These are phyloP conservation scores for Isaurus tuberculatus DNA, from an alignment of 92 coral and sea anemone species.

Conservation along the genomic window DNA sequence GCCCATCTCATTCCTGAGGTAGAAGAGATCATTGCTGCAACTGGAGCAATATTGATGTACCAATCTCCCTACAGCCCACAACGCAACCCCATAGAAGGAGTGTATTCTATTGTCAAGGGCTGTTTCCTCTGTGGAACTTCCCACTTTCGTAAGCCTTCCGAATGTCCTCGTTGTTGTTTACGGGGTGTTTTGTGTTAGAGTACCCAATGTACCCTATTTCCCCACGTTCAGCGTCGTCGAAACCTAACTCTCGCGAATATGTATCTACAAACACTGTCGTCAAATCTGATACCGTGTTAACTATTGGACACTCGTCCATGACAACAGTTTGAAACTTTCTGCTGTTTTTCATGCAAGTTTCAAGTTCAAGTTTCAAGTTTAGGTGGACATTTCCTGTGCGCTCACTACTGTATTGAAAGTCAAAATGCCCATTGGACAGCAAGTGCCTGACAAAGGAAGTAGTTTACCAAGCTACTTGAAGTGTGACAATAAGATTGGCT, in stretches of 20 bases:
- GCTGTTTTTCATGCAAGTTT: constrained; percentile 17
- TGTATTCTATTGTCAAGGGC: constrained; percentile 46
- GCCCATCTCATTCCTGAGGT: constrained; percentile 48
- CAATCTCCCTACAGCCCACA: constrained; percentile 46
- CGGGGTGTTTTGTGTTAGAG: too few relatives aligned
- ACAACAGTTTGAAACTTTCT: neutral
- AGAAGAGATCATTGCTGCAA: constrained; percentile 10
- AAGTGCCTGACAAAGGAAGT: too few relatives aligned
- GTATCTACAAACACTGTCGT: constrained; percentile 3
- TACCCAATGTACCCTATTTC: constrained; percentile 22
- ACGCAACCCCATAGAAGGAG: constrained; percentile 55
- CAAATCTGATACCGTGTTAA: neutral
- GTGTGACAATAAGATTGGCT: too few relatives aligned
- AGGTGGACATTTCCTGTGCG: too few relatives aligned
- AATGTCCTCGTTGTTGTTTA: too few relatives aligned
- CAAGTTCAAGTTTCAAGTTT: too few relatives aligned
- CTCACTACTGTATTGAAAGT: too few relatives aligned
- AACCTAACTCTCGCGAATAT: constrained; percentile 2
- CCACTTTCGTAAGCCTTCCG: too few relatives aligned
- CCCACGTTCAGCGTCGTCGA: neutral
- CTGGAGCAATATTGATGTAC: constrained; percentile 37
- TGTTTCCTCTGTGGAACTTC: too few relatives aligned
- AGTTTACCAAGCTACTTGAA: too few relatives aligned
- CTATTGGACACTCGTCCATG: constrained; percentile 9
- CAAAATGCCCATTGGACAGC: too few relatives aligned